These are phyloP conservation scores for Odontomachus brunneus DNA, from an alignment of 1,140 invertebrate genomes.

Conservation along the genomic window DNA sequence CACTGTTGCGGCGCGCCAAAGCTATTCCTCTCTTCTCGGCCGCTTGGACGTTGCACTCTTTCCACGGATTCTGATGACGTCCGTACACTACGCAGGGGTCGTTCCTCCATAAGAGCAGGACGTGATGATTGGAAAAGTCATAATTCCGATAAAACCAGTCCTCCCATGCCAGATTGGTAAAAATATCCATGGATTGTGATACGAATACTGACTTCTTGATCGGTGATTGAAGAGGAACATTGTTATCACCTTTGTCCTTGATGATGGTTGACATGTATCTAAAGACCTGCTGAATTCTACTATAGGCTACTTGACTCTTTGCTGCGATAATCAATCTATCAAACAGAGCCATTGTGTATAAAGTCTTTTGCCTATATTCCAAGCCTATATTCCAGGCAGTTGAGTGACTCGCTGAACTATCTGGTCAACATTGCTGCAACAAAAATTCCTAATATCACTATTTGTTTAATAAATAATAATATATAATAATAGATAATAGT, in stretches of 20 bases:
- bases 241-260: conserved; percentile 66
- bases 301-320: conserved; percentile 32
- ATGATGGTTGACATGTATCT: conserved; percentile 47
- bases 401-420: no score
- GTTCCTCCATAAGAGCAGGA: conserved; percentile 96
- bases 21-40: conserved; percentile 88
- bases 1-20: conserved; percentile 95
- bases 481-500: no score
- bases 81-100: conserved; percentile 97
- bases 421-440: no score
- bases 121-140: conserved; percentile 92
- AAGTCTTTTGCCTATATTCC: background rate
- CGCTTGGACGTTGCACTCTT: conserved; percentile 92
- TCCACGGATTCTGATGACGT: conserved; percentile 98
- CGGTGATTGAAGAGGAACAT: conserved; percentile 56
- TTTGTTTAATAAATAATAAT: no score
- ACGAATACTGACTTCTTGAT: conserved; percentile 95
- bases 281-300: background rate
- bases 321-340: conserved; percentile 48
- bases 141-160: conserved; percentile 96
- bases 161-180: conserved; percentile 96
- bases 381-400: no score
- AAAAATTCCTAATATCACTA: no score
- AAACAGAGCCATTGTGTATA: conserved; percentile 76
- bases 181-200: conserved; percentile 95